Evolutionary conservation across 2,113 vertebrate species (phyloP), one percentile per base, ranked within the genome.

Genomic region (Caloenas nicobarica): DNA sequence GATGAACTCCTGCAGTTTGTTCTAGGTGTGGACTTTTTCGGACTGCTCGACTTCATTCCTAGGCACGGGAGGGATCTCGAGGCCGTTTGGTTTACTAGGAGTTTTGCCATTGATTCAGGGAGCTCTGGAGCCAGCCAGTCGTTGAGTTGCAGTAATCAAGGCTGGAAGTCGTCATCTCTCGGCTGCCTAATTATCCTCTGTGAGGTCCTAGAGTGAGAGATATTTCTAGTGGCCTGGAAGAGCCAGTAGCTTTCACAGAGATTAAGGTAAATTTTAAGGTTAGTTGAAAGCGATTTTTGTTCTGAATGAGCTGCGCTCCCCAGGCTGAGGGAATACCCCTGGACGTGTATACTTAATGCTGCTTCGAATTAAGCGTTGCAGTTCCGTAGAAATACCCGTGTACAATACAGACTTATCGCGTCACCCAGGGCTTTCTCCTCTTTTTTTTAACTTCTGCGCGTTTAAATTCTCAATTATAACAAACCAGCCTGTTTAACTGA

Each of bases 211-310:
- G 73, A 93, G 84, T 88, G 71, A 93, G 95, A 95, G 83, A 81
- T 88, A 94, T 93, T 95, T 91, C 93, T 96, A 91, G 85, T 91
- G 92, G 88, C 95, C 92, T 97, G 95, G 96, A 97, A 93, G 89
- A 97, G 91, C 87, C 92, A 96, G 88, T 96, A 95, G 95, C 95
- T 97, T 95, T 96, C 91, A 96, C 93, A 92, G 87, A 96, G 71
- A 89, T 89, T 91, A 95, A 95, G 95, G 90, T 93, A 97, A 96
- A 95, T 91, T 77, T 96, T 96, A 77, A 96, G 86, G 91, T 97
- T 96, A 95, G 88, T 93, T 91, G 73, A 83, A 96, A 94, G 51
- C 13, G 29, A 91, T 93, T 95, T 96, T 88, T 85, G 33, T 95
- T 81, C 64, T 86, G 73, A 95, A 81, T 80, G 53, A 95, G 86